These are phyloP conservation scores for Anoplopoma fimbria DNA, from an alignment of 2,113 vertebrate genomes.

Conservation along the genomic window DNA sequence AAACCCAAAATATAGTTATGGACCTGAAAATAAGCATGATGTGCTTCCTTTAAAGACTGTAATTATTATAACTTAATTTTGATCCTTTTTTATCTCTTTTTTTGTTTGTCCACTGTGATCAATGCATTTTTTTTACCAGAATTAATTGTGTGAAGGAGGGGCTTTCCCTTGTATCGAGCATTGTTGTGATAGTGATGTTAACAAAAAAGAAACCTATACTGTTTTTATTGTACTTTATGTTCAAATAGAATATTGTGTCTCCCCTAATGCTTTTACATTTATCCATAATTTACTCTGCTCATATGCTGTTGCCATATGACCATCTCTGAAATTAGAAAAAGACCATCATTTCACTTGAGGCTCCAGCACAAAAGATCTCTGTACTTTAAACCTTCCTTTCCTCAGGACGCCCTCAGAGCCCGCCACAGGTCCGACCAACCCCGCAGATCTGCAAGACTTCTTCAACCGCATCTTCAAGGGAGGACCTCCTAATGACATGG, in stretches of 20 bases:
- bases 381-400: neutral
- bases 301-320: neutral
- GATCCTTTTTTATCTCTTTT: neutral
- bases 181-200: neutral
- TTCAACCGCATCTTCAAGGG: conserved; percentile 91
- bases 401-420: conserved; percentile 85
- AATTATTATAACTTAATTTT: neutral
- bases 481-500: conserved; percentile 81
- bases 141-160: neutral
- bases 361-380: neutral
- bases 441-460: conserved; percentile 91
- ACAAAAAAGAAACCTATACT: neutral
- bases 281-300: neutral
- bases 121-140: no score
- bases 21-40: no score
- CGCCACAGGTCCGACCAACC: conserved; percentile 78
- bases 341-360: neutral
- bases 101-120: neutral
- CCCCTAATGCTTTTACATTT: neutral
- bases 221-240: neutral
- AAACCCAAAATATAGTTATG: no score
- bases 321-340: neutral
- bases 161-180: no score
- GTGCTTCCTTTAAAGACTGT: neutral
- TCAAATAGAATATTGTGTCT: neutral